phyloP scores from a whole-genome alignment of 2,113 vertebrate genomes.

The Anolis sagrei region DNA sequence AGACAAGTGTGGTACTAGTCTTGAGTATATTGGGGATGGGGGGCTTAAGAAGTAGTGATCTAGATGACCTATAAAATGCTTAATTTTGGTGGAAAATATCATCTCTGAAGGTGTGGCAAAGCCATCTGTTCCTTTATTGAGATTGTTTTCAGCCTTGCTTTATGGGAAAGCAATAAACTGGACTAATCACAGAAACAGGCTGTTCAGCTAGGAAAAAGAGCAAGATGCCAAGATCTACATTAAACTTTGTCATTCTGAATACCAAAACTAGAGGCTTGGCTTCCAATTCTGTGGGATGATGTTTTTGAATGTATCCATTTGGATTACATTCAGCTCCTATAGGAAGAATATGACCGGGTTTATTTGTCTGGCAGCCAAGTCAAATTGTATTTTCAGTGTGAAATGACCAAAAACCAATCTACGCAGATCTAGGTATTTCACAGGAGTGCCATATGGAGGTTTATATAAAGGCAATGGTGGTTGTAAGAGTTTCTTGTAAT shows the following conservation, averaged over 20 bases:
- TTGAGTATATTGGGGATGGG: too few species aligned
- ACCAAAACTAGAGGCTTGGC: conserved; percentile 51
- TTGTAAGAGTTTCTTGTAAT: conserved; percentile 55
- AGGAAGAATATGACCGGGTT: conserved; percentile 74
- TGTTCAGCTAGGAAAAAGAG: conserved; percentile 62
- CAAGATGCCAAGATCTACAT: conserved; percentile 50
- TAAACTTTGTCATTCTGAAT: conserved; percentile 54
- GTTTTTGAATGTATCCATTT: conserved; percentile 71
- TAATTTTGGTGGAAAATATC: conserved; percentile 54
- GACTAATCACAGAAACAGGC: conserved; percentile 66
- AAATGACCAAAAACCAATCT: conserved; percentile 75
- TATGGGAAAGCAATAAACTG: conserved; percentile 52
- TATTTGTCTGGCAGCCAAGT: conserved; percentile 75
- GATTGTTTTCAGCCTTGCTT: conserved; percentile 49
- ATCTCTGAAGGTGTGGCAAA: conserved; percentile 61
- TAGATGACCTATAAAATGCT: background rate
- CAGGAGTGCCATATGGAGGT: conserved; percentile 67
- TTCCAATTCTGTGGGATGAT: conserved; percentile 64
- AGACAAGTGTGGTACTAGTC: too few species aligned
- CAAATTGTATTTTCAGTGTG: conserved; percentile 72
- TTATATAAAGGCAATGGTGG: conserved; percentile 58
- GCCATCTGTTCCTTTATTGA: conserved; percentile 68
- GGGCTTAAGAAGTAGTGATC: background rate
- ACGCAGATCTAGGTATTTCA: conserved; percentile 49
- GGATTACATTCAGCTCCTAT: conserved; percentile 65